These are phyloP conservation scores for Cottus gobio DNA, from an alignment of 2,113 vertebrate species.

Conservation along the genomic window DNA sequence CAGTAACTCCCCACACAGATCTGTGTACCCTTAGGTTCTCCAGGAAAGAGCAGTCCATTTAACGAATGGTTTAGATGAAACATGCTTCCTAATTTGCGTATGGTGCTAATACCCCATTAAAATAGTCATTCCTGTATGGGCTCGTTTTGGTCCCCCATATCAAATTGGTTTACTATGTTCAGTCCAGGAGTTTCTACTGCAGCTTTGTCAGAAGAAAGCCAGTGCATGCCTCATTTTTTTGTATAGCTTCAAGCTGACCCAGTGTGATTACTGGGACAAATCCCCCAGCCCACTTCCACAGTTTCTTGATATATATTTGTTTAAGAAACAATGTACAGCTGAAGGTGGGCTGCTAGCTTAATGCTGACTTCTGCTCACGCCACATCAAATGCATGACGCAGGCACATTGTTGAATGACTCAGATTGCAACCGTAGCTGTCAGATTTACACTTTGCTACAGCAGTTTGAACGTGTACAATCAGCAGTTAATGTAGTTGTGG, in stretches of 20 bases:
- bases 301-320: background rate
- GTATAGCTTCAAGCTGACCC: background rate
- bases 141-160: background rate
- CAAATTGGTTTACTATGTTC: background rate
- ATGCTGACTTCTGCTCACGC: constrained; percentile 6
- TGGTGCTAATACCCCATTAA: background rate
- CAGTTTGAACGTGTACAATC: too few species aligned
- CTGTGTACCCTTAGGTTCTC: background rate
- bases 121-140: background rate
- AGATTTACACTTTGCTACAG: background rate
- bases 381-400: constrained; percentile 6
- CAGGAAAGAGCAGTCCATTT: background rate
- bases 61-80: background rate
- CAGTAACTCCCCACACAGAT: constrained; percentile 3
- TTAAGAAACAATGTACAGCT: background rate
- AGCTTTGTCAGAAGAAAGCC: background rate
- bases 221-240: background rate
- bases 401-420: constrained; percentile 10
- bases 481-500: background rate
- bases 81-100: background rate
- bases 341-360: background rate
- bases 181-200: background rate
- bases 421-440: background rate
- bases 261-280: background rate
- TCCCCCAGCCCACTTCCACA: background rate